Base-by-base conservation (phyloP, 2,888 invertebrate genomes). In the Dryadula phaetusa region DNA sequence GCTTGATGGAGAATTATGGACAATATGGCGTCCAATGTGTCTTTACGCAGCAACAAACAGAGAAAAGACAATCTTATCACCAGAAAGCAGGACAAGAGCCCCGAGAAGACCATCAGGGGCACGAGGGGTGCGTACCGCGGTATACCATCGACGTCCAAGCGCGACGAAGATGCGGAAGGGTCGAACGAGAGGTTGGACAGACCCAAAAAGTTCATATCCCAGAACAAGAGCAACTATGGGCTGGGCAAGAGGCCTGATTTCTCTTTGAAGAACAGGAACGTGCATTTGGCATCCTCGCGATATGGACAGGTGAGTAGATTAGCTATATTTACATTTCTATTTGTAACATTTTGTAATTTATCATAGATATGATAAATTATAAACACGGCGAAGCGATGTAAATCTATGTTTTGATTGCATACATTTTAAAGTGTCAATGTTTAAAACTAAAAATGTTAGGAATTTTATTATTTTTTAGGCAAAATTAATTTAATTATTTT, bases 1-100 rank as follows among this genome's bases (percentile, higher is more conserved):
- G 46, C 82, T 84, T 84, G 82, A 83, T 82, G 81, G 82, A 78
- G 76, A 79, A 88, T 76, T 72, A 93, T 93, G 93, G 93, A 93
- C 81, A 93, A 90, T 82, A 87, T 91, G 87, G 82, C 92, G 69
- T 92, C 92, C 28, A 93, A 92, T 75, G 83, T 88, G 74, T 82
- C 87, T 64, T 74, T 91, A 73, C 81, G 93, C 71, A 88, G 80
- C 75, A 87, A 78, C 72, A 92, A 93, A 71, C 88, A 90, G 76
- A 83, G 93, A 76, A 93, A 93, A 77, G 93, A 93, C 74, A 93
- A 93, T 76, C 84, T 93, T 53, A 92, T 93, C 16, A 89, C 93
- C 37, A 82, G 93, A 76, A 93, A 93, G 75, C 92, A 92, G 79
- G 93, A 93, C 77, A 93, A 93, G 77, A 91, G 91, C 63, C 93